phyloP scores from a whole-genome alignment of 2,113 vertebrate species.

The Perognathus longimembris region DNA sequence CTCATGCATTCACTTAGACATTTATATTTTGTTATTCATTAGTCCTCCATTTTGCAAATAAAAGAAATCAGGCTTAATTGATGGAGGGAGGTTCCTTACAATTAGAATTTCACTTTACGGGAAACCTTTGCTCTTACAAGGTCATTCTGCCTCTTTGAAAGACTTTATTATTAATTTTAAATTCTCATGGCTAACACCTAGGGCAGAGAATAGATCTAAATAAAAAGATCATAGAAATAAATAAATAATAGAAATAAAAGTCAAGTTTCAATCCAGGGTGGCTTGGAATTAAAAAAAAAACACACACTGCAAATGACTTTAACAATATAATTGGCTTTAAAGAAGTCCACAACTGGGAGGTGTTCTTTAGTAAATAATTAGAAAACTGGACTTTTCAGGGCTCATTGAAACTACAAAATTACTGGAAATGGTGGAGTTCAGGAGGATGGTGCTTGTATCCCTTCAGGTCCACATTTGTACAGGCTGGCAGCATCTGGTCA shows the following conservation, averaged over 20 bases:
- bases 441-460: not conserved
- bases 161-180: not conserved
- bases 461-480: not conserved
- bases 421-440: not conserved
- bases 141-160: not conserved
- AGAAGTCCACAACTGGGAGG: constrained; percentile 12
- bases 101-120: not conserved
- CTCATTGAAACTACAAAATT: not conserved
- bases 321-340: constrained; percentile 9
- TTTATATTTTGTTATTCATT: not conserved
- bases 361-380: not conserved
- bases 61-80: not conserved
- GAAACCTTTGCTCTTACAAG: not conserved
- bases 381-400: not conserved
- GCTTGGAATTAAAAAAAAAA: constrained; percentile 10
- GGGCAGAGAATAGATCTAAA: not conserved
- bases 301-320: not conserved
- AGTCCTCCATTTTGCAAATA: not conserved
- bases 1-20: not conserved
- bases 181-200: not conserved
- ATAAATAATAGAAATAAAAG: not conserved
- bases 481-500: not conserved
- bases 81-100: not conserved
- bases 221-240: too few species aligned
- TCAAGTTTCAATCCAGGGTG: not conserved